A percentile compares a stretch with the other conserved stretches of the same genome.
Conservation (phyloP, 2,888 invertebrate species). For the Drosophila vallismaia region DNA sequence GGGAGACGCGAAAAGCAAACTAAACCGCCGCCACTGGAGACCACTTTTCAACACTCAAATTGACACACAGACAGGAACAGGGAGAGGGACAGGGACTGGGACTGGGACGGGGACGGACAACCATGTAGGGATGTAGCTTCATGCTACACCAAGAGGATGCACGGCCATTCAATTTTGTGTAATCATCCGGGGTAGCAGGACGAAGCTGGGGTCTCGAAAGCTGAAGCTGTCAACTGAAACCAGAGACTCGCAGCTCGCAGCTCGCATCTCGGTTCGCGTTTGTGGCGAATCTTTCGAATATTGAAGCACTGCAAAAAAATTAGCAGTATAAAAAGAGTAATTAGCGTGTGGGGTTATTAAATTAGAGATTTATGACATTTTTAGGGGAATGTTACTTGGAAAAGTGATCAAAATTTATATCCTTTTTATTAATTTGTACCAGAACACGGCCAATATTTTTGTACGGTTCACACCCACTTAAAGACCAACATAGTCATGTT, state of each 20-base stretch:
- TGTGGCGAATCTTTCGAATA: slow-evolving; percentile 68
- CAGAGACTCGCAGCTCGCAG: slow-evolving; percentile 33
- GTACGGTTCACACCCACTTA: slow-evolving; percentile 8
- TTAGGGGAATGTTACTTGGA: too few species aligned
- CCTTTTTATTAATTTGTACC: too few species aligned
- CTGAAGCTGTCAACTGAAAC: slow-evolving; percentile 36
- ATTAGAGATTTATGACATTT: too few species aligned
- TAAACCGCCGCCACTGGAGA: slow-evolving; percentile 70
- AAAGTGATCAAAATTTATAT: too few species aligned
- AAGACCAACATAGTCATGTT: slow-evolving; percentile 27
- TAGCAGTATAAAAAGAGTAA: too few species aligned
- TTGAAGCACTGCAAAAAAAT: slow-evolving; percentile 51
- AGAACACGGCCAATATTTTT: not conserved
- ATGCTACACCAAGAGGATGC: slow-evolving; percentile 44
- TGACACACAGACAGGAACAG: slow-evolving; percentile 51
- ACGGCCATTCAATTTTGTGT: slow-evolving; percentile 74
- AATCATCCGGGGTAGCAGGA: slow-evolving; percentile 54
- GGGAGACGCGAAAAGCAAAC: slow-evolving; percentile 49
- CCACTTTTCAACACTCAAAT: slow-evolving; percentile 76
- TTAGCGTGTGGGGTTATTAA: too few species aligned
- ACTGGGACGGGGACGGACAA: slow-evolving; percentile 27
- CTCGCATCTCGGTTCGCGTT: slow-evolving; percentile 50
- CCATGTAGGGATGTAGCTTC: slow-evolving; percentile 32
- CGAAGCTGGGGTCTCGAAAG: slow-evolving; percentile 4
- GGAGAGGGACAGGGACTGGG: too few species aligned